Conservation (phyloP, 2,797 vertebrate genomes). For the Peromyscus aztecus region DNA sequence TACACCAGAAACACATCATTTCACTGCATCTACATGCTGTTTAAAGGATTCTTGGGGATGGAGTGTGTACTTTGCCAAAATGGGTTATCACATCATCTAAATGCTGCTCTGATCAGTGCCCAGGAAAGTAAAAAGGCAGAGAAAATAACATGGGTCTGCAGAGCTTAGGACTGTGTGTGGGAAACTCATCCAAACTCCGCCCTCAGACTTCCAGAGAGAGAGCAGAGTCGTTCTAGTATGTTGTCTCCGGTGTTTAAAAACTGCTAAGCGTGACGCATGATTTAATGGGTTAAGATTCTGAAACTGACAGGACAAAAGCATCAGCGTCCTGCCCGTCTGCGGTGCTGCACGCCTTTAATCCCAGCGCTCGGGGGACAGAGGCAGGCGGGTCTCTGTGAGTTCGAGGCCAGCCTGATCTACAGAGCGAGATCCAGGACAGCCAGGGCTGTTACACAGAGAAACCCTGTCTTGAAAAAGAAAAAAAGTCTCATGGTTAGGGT, state of each 20-base stretch:
- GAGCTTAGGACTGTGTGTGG: conserved; percentile 43
- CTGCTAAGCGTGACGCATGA: neutral
- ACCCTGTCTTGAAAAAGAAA: neutral
- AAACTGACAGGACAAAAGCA: conserved; percentile 54
- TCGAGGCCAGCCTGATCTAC: neutral
- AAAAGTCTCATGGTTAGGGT: neutral
- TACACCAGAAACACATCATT: conserved; percentile 59
- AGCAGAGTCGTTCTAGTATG: neutral
- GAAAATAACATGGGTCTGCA: conserved; percentile 61
- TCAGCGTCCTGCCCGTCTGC: neutral
- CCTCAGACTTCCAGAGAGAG: conserved; percentile 65
- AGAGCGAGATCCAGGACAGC: neutral
- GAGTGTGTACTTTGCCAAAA: conserved; percentile 54
- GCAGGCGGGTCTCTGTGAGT: neutral
- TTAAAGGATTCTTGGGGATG: conserved; percentile 63
- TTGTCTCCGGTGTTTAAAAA: neutral
- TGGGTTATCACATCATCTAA: conserved; percentile 66
- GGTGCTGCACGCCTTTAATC: rapidly evolving
- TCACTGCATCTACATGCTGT: conserved; percentile 60
- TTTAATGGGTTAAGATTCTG: conserved; percentile 54
- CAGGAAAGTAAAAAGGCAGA: conserved; percentile 67
- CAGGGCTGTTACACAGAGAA: neutral
- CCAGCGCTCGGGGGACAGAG: neutral
- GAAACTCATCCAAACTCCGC: conserved; percentile 63
- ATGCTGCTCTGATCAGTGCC: conserved; percentile 45